phyloP scores from a whole-genome alignment of 2,888 invertebrate genomes.

The Acleris cristana region DNA sequence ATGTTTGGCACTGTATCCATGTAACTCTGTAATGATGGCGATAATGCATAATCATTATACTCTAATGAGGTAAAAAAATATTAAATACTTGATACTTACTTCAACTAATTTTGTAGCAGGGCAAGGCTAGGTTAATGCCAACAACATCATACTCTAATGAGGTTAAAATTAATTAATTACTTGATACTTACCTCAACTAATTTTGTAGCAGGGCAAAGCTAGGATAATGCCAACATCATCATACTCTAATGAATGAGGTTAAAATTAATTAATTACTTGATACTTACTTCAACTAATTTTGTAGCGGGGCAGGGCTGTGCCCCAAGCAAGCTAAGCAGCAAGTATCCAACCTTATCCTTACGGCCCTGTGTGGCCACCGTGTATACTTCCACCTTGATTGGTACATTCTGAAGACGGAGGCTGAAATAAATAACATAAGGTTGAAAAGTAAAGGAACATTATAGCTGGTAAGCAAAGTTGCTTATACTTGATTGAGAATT shows the following conservation, averaged over 20 bases:
- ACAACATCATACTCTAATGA: too few species aligned
- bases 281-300: conserved; percentile 71
- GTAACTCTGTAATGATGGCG: too few species aligned
- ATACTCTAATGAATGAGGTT: too few species aligned
- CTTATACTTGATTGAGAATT: too few species aligned
- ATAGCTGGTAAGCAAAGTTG: not conserved
- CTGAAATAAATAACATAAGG: conserved; percentile 61
- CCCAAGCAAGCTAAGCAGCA: conserved; percentile 87
- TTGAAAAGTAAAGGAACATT: conserved; percentile 8
- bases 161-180: too few species aligned
- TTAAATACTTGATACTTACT: conserved; percentile 50
- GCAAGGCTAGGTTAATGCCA: conserved; percentile 71
- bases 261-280: not conserved
- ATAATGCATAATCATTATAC: too few species aligned
- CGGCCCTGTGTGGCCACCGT: conserved; percentile 79
- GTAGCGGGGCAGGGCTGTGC: conserved; percentile 86
- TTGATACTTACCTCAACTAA: conserved; percentile 65
- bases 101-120: conserved; percentile 75
- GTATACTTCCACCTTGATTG: conserved; percentile 88
- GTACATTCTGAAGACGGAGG: conserved; percentile 88
- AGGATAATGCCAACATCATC: too few species aligned
- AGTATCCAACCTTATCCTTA: conserved; percentile 87
- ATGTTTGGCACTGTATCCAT: too few species aligned
- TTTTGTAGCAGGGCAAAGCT: conserved; percentile 83
- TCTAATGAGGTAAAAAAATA: too few species aligned